These are phyloP conservation scores for Cryptosula pallasiana DNA, from an alignment of 2,888 invertebrate genomes.

Conservation along the genomic window DNA sequence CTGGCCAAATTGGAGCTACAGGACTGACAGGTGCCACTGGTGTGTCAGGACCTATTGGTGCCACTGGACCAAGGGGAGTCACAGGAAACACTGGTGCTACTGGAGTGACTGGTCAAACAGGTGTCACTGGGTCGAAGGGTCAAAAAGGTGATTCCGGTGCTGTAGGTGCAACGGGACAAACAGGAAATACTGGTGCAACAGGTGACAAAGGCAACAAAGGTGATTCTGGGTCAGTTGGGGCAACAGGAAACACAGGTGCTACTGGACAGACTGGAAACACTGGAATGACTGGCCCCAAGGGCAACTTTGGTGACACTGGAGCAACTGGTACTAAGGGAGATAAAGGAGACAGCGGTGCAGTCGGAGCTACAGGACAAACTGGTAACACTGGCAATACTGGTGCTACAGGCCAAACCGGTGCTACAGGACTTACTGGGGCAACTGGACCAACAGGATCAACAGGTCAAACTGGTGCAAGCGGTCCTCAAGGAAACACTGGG, in stretches of 20 bases:
- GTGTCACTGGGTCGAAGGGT: slow-evolving; percentile 14
- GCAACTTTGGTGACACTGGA: slow-evolving; percentile 17
- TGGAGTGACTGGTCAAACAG: slow-evolving; percentile 18
- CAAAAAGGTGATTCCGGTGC: slow-evolving; percentile 12
- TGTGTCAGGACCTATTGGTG: background rate
- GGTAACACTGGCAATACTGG: slow-evolving; percentile 20
- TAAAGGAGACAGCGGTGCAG: slow-evolving; percentile 23
- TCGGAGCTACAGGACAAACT: slow-evolving; percentile 15
- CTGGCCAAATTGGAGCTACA: slow-evolving; percentile 22
- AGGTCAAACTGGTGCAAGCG: slow-evolving; percentile 18
- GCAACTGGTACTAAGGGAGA: slow-evolving; percentile 24
- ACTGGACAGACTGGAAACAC: slow-evolving; percentile 25
- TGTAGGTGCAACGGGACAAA: background rate
- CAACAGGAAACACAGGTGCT: slow-evolving; percentile 22
- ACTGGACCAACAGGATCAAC: slow-evolving; percentile 21
- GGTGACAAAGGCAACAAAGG: slow-evolving; percentile 22
- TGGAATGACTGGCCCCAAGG: slow-evolving; percentile 24
- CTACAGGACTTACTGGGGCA: slow-evolving; percentile 3
- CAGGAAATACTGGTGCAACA: slow-evolving; percentile 21
- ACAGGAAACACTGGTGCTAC: slow-evolving; percentile 13
- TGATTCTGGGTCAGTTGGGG: slow-evolving; percentile 8
- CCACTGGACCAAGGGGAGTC: background rate
- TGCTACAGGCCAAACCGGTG: slow-evolving; percentile 6
- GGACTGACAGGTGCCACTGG: slow-evolving; percentile 16
- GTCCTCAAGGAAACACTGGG: background rate